Evolutionary conservation across 35 echinoderm and acorn worm species (phyloP).

Genomic region (Nesometra sesokonis): DNA sequence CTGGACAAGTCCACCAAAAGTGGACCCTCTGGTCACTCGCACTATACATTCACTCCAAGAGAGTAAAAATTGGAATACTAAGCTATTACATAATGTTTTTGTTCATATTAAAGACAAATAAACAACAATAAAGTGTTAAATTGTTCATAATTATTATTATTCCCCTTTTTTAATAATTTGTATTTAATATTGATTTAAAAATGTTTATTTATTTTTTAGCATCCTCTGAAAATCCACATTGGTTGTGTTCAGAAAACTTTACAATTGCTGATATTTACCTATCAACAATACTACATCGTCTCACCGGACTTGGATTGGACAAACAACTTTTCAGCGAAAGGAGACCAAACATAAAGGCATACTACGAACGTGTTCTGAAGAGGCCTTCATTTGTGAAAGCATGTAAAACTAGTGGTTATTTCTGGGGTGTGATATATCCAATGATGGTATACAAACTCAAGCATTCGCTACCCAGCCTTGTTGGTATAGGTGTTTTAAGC

Average conservation of each 20-base stretch:
- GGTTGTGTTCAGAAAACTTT: conserved; percentile 46
- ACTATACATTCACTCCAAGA: too few relatives aligned
- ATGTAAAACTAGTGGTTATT: conserved; percentile 23
- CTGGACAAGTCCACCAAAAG: too few relatives aligned
- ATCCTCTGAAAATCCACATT: conserved; percentile 9
- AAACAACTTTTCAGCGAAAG: conserved; percentile 4
- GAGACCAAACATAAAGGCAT: conserved; percentile 23
- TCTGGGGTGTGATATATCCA: conserved; percentile 17
- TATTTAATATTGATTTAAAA: too few relatives aligned
- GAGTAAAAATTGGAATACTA: too few relatives aligned
- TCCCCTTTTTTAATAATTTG: too few relatives aligned
- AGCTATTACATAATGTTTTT: too few relatives aligned
- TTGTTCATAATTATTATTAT: too few relatives aligned
- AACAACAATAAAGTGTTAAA: too few relatives aligned
- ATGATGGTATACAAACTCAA: background rate
- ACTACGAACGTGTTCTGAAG: conserved; percentile 43
- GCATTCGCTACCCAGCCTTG: background rate
- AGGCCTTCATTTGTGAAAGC: conserved; percentile 12
- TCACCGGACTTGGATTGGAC: conserved; percentile 22
- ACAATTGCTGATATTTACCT: conserved; percentile 47
- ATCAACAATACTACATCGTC: conserved; percentile 27
- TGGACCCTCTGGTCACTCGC: too few relatives aligned
- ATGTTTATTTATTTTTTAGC: background rate
- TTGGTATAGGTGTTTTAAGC: background rate
- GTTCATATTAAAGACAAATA: too few relatives aligned